phyloP scores from a whole-genome alignment of 1,140 invertebrate genomes.

The Ephestia elutella region DNA sequence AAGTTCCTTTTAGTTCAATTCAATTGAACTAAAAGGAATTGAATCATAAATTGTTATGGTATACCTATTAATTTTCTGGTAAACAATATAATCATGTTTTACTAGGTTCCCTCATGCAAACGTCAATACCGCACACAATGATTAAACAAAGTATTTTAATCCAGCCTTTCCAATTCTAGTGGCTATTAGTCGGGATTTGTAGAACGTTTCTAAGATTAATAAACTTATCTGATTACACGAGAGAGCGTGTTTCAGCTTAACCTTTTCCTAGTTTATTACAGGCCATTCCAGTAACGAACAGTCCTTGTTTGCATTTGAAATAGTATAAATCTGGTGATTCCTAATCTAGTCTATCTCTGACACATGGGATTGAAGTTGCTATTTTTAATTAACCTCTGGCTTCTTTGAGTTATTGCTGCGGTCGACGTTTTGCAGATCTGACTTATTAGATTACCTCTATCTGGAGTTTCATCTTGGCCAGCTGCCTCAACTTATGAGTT shows the following conservation, averaged over 20 bases:
- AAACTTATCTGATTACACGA: constrained; percentile 3
- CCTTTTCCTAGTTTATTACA: constrained; percentile 4
- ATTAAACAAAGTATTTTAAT: neutral
- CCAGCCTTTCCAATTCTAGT: neutral
- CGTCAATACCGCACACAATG: neutral
- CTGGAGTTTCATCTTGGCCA: constrained; percentile 55
- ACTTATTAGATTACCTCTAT: constrained; percentile 73
- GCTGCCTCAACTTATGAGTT: constrained; percentile 51
- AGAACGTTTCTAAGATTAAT: constrained; percentile 2
- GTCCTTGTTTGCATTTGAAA: constrained; percentile 17
- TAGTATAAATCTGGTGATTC: constrained; percentile 47
- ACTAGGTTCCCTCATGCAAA: too few species aligned
- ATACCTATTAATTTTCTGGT: too few species aligned
- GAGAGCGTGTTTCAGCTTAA: constrained; percentile 4
- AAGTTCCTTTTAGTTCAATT: too few species aligned
- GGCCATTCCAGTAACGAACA: constrained; percentile 2
- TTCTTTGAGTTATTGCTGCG: constrained; percentile 65
- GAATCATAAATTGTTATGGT: too few species aligned
- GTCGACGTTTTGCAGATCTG: constrained; percentile 67
- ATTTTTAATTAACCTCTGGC: constrained; percentile 74
- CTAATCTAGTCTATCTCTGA: constrained; percentile 61
- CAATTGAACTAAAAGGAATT: too few species aligned
- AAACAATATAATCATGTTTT: too few species aligned
- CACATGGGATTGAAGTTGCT: constrained; percentile 65
- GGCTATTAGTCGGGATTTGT: neutral